phyloP scores from a whole-genome alignment of 2,797 vertebrate genomes.

The Centropyge bicolor region DNA sequence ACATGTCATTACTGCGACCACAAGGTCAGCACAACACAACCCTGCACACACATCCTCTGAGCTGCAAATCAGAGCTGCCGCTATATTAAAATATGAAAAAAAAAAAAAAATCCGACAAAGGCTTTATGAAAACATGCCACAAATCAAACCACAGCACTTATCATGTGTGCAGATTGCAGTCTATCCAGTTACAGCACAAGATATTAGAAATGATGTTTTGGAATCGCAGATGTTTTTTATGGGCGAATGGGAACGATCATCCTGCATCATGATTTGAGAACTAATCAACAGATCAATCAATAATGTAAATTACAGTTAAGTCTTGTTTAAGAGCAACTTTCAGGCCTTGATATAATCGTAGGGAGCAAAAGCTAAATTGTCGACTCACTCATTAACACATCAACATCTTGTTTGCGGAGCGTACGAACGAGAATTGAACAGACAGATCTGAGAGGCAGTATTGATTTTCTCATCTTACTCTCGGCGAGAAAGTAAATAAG shows the following conservation, averaged over 20 bases:
- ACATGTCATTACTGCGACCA: slow-evolving; percentile 89
- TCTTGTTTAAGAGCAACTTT: neutral
- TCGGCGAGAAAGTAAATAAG: slow-evolving; percentile 16
- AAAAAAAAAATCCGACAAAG: slow-evolving; percentile 44
- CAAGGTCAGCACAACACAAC: slow-evolving; percentile 73
- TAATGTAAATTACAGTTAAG: neutral
- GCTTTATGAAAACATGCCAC: slow-evolving; percentile 41
- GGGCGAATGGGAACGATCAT: neutral
- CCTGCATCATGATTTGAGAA: neutral
- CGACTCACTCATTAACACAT: neutral
- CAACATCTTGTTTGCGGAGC: neutral
- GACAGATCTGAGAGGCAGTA: neutral
- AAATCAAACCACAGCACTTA: slow-evolving; percentile 40
- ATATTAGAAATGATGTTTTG: slow-evolving; percentile 20
- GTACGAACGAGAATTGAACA: neutral
- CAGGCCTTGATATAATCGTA: neutral
- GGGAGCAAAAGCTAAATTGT: neutral
- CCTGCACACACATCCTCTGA: slow-evolving; percentile 29
- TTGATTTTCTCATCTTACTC: neutral
- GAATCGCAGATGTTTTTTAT: neutral
- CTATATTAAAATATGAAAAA: slow-evolving; percentile 47
- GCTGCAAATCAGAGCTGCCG: slow-evolving; percentile 30
- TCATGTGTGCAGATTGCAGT: slow-evolving; percentile 7
- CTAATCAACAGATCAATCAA: neutral
- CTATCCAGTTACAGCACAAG: neutral